Conservation (phyloP, 30 jellyfish, hydroid and myxozoan genomes). For the Aurelia sp. region DNA sequence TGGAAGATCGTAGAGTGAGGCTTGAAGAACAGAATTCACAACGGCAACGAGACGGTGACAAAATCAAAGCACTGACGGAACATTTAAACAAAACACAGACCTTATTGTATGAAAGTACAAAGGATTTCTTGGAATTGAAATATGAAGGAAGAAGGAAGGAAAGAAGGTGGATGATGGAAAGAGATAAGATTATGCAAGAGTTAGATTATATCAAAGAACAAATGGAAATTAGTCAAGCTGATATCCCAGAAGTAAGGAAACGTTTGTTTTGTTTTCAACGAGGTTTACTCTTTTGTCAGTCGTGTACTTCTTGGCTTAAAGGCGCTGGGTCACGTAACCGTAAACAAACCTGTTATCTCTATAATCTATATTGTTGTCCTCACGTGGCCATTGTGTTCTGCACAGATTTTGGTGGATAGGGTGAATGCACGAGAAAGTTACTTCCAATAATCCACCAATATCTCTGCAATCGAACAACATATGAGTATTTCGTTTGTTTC, state of each 20-base stretch:
- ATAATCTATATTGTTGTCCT: no score
- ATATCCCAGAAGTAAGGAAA: conserved; percentile 34
- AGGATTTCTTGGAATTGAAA: conserved; percentile 86
- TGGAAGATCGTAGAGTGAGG: conserved; percentile 85
- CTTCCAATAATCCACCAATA: no score
- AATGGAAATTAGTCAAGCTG: conserved; percentile 60
- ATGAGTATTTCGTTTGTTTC: no score
- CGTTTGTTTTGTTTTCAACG: no score
- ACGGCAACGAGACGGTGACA: conserved; percentile 79
- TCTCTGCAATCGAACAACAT: no score
- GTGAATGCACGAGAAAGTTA: no score
- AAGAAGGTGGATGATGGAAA: conserved; percentile 91
- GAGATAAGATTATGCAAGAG: conserved; percentile 89
- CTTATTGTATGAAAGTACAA: conserved; percentile 86
- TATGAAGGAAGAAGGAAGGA: conserved; percentile 88
- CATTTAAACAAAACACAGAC: conserved; percentile 86
- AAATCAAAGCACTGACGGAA: conserved; percentile 84
- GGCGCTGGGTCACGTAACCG: no score
- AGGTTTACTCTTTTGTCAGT: no score
- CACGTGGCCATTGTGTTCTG: no score
- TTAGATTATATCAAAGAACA: conserved; percentile 80
- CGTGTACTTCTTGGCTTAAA: no score
- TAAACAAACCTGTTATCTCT: no score
- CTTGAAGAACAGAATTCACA: conserved; percentile 87
- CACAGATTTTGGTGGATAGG: no score